Evolutionary conservation across 2,797 vertebrate genomes (phyloP).

Genomic region (Sebastes hopkinsi): DNA sequence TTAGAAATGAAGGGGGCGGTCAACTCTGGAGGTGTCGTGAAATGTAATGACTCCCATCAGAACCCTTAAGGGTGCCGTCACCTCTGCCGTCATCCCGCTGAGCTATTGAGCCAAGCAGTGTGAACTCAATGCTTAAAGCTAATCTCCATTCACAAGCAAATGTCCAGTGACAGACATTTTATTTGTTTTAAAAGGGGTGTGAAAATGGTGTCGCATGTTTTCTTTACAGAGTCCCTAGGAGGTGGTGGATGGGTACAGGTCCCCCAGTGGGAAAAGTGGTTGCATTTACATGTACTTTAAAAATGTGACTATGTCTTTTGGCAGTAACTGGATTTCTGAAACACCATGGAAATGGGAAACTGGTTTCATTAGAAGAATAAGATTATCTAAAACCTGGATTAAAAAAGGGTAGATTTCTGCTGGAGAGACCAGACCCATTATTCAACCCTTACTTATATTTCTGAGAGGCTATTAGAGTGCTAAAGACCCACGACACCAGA

Average conservation of each 20-base stretch:
- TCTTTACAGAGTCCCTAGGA: slow-evolving; percentile 7
- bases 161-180: slow-evolving; percentile 32
- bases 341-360: background rate
- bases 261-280: background rate
- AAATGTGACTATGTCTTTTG: background rate
- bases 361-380: background rate
- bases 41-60: slow-evolving; percentile 59
- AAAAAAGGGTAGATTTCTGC: background rate
- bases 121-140: slow-evolving; percentile 34
- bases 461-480: background rate
- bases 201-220: slow-evolving; percentile 24
- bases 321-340: background rate
- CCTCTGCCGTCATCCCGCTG: slow-evolving; percentile 56
- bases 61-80: slow-evolving; percentile 36
- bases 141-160: slow-evolving; percentile 73
- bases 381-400: background rate
- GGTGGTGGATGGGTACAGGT: background rate
- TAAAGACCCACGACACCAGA: background rate
- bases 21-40: slow-evolving; percentile 44
- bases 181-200: slow-evolving; percentile 45
- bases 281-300: slow-evolving; percentile 13
- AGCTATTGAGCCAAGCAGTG: slow-evolving; percentile 55
- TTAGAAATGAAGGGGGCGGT: slow-evolving; percentile 44
- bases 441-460: background rate
- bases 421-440: background rate